Percentiles rank a stretch among this genome's conserved stretches.
Evolutionary conservation across 2,113 vertebrate genomes (phyloP).

Genomic region (Caloenas nicobarica): DNA sequence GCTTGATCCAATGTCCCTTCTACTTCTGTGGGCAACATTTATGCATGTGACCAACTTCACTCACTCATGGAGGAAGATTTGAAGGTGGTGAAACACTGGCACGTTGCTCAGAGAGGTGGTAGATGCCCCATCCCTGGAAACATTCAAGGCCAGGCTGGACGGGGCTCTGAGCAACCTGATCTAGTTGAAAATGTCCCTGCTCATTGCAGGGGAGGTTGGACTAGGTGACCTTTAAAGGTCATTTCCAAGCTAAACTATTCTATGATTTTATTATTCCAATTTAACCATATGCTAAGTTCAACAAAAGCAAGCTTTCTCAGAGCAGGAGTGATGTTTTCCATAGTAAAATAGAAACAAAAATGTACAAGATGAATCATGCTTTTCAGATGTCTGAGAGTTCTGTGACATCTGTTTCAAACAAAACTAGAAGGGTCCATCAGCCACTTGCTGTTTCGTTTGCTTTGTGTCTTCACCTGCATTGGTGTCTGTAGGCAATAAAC

Average conservation of each 20-base stretch:
- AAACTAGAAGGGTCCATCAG: not conserved
- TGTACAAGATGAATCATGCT: not conserved
- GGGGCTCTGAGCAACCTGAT: no score
- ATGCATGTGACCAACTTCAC: not conserved
- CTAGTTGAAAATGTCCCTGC: no score
- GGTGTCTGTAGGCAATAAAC: not conserved
- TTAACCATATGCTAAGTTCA: not conserved
- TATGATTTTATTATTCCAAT: not conserved
- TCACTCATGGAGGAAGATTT: not conserved
- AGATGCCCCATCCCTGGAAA: no score
- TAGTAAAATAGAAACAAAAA: not conserved
- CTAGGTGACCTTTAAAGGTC: no score
- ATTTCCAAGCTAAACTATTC: no score
- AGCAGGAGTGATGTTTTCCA: not conserved
- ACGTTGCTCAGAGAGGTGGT: no score
- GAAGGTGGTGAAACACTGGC: no score
- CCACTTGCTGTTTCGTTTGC: not conserved
- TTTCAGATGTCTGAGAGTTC: not conserved
- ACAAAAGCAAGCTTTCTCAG: not conserved
- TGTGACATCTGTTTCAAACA: not conserved
- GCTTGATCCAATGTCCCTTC: not conserved
- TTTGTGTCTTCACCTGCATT: not conserved
- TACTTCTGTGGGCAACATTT: not conserved
- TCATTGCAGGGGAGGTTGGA: no score
- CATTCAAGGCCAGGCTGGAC: no score